These are phyloP conservation scores for Chlorospingus flavigularis DNA, from an alignment of 2,797 vertebrate species.

Conservation along the genomic window DNA sequence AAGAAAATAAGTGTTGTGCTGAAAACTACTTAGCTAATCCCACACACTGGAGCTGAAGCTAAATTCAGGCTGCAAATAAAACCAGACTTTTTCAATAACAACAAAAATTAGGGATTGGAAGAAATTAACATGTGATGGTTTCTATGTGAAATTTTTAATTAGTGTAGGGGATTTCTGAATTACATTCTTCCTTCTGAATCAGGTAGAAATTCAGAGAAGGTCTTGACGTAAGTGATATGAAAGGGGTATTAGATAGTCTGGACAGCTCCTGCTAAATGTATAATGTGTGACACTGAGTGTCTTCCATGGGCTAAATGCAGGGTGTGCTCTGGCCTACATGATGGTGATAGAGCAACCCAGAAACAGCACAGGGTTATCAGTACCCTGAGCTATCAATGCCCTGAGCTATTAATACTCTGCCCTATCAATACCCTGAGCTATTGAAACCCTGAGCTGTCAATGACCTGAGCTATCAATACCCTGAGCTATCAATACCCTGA, in stretches of 20 bases:
- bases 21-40: not conserved
- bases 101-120: not conserved
- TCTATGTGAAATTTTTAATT: not conserved
- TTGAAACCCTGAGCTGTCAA: too few species aligned
- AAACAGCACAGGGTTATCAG: rapidly evolving
- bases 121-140: not conserved
- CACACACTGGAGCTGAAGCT: not conserved
- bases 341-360: not conserved
- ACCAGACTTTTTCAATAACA: not conserved
- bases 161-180: not conserved
- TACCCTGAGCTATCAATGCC: rapidly evolving
- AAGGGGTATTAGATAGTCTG: not conserved
- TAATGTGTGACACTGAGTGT: not conserved
- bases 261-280: not conserved
- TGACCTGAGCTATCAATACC: rapidly evolving
- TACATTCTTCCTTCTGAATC: not conserved
- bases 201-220: not conserved
- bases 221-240: not conserved
- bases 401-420: not conserved
- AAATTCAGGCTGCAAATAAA: not conserved
- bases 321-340: not conserved
- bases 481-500: not conserved
- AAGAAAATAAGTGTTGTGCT: not conserved
- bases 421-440: not conserved
- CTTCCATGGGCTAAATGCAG: not conserved